Conservation (phyloP, 2,113 vertebrate genomes). For the Heterocephalus glaber region DNA sequence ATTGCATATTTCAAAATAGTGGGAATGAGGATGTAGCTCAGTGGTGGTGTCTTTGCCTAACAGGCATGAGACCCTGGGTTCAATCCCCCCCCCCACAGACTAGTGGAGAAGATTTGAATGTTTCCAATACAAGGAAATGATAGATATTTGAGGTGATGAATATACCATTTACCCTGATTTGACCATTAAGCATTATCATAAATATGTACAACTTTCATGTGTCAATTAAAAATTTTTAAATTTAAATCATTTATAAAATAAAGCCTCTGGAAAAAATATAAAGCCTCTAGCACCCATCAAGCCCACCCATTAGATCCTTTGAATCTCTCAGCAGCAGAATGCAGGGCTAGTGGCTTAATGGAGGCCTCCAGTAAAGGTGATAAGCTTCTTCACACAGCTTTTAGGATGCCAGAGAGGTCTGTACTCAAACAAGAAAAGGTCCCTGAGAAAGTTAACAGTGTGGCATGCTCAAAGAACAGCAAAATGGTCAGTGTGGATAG, state of each 20-base stretch:
- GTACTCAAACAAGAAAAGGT: background rate
- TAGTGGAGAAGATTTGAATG: background rate
- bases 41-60: background rate
- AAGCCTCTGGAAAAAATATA: background rate
- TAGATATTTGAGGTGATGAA: background rate
- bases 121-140: background rate
- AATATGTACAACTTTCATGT: background rate
- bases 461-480: background rate
- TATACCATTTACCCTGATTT: background rate
- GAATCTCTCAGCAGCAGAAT: background rate
- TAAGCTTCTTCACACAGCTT: background rate
- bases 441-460: background rate
- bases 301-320: background rate
- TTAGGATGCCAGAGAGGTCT: background rate
- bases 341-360: background rate
- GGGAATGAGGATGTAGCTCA: background rate
- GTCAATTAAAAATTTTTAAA: background rate
- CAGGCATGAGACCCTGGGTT: background rate
- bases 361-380: background rate
- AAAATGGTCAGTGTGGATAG: background rate
- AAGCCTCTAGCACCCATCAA: background rate
- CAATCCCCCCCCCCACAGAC: background rate
- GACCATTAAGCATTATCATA: background rate
- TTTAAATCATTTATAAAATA: background rate
- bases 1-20: background rate